Conservation (phyloP, 2,113 vertebrate species). For the Python bivittatus region DNA sequence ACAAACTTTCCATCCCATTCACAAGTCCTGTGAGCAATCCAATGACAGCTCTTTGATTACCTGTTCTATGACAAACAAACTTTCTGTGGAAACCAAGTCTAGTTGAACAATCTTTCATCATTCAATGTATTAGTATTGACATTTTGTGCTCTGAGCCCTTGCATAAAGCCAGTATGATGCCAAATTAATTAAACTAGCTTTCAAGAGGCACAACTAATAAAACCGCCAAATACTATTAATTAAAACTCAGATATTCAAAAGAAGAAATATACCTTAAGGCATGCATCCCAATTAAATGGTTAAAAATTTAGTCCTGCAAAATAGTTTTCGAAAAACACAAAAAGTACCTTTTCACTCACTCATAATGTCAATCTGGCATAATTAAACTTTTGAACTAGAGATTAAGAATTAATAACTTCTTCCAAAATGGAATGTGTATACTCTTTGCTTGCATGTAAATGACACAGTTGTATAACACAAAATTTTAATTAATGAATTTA, state of each 20-base stretch:
- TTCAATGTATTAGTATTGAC: slow-evolving; percentile 15
- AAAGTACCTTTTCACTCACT: background rate
- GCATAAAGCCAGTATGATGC: slow-evolving; percentile 12
- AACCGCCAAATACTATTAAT: slow-evolving; percentile 21
- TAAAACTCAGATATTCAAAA: slow-evolving; percentile 6
- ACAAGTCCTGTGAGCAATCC: background rate
- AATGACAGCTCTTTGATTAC: background rate
- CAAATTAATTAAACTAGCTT: slow-evolving; percentile 29
- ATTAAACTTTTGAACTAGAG: slow-evolving; percentile 8
- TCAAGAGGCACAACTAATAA: slow-evolving; percentile 22
- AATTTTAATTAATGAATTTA: slow-evolving; percentile 9
- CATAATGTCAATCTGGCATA: slow-evolving; percentile 13
- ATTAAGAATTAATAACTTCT: background rate
- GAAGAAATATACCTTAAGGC: slow-evolving; percentile 5
- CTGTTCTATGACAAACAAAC: background rate
- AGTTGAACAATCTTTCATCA: background rate
- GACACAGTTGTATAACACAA: background rate
- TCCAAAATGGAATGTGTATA: slow-evolving; percentile 7
- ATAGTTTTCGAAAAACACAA: background rate
- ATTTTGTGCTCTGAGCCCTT: background rate
- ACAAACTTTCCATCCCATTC: background rate
- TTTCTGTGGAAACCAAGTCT: slow-evolving; percentile 19
- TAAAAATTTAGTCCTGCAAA: slow-evolving; percentile 4
- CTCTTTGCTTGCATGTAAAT: background rate
- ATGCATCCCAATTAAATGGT: slow-evolving; percentile 21